Evolutionary conservation across 2,113 vertebrate genomes (phyloP).

Genomic region (Asarcornis scutulata): DNA sequence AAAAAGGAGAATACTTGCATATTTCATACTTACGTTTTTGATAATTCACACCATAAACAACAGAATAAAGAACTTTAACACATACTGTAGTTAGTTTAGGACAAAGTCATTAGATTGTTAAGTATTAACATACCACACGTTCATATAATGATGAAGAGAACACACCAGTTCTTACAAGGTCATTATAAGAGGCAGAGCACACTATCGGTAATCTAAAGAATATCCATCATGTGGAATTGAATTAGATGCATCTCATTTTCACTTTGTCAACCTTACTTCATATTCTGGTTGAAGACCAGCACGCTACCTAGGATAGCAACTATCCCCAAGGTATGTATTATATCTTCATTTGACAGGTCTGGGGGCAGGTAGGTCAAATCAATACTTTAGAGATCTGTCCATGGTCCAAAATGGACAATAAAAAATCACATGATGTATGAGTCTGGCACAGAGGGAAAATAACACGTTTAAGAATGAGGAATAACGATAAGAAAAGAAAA

Average conservation of each 20-base stretch:
- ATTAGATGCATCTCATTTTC: slow-evolving; percentile 26
- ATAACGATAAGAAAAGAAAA: background rate
- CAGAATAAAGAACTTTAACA: background rate
- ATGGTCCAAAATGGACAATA: slow-evolving; percentile 4
- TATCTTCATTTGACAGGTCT: slow-evolving; percentile 32
- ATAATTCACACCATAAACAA: background rate
- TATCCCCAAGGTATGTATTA: background rate
- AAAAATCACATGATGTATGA: background rate
- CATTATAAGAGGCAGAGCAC: background rate
- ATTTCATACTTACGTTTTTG: background rate
- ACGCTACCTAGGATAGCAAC: background rate
- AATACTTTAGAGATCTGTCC: slow-evolving; percentile 6
- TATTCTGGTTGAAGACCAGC: slow-evolving; percentile 26
- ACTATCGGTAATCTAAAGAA: background rate
- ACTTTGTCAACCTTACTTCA: slow-evolving; percentile 38
- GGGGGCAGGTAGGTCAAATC: slow-evolving; percentile 31
- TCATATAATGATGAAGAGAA: background rate
- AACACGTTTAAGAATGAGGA: background rate
- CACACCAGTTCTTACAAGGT: background rate
- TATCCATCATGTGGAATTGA: background rate
- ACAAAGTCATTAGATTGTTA: background rate
- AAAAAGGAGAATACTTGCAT: background rate
- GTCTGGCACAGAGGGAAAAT: background rate
- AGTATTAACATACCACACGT: background rate
- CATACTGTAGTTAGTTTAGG: background rate